A percentile compares a stretch with the other conserved stretches of the same genome.
Conservation (phyloP, 2,113 vertebrate species). For the Setophaga coronata region DNA sequence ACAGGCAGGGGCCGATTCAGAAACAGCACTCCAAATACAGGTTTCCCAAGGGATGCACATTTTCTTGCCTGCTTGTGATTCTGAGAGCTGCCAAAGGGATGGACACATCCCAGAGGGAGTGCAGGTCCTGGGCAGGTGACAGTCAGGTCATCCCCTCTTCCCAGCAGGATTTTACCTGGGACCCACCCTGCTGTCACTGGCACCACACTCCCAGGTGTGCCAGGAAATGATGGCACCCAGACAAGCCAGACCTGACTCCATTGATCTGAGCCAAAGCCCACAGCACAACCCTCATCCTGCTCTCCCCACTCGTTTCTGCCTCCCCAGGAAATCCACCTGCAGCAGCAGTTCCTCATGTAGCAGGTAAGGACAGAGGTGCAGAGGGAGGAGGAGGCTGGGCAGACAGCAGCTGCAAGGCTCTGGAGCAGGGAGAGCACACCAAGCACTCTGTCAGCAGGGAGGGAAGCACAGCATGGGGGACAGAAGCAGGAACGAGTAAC, state of each 20-base stretch:
- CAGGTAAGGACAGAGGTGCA: background rate
- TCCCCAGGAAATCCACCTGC: background rate
- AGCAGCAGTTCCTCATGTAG: background rate
- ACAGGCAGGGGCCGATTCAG: rapidly evolving
- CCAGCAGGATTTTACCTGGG: background rate
- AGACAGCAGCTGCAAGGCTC: background rate
- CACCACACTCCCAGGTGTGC: background rate
- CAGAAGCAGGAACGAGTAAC: background rate
- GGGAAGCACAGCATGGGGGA: background rate
- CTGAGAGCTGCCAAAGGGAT: background rate
- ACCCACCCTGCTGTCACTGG: background rate
- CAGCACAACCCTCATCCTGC: background rate
- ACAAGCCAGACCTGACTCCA: background rate
- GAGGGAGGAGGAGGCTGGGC: background rate
- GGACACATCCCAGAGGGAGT: background rate
- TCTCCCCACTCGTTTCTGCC: background rate
- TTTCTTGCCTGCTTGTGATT: no score
- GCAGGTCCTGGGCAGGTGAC: background rate
- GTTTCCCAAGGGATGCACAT: background rate
- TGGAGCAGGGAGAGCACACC: background rate
- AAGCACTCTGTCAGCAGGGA: background rate
- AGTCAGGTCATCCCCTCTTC: background rate
- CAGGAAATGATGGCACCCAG: rapidly evolving
- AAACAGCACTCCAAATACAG: background rate
- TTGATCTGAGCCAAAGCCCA: rapidly evolving